Conservation (phyloP, 2,888 invertebrate species). For the Agonopterix subpropinquella region DNA sequence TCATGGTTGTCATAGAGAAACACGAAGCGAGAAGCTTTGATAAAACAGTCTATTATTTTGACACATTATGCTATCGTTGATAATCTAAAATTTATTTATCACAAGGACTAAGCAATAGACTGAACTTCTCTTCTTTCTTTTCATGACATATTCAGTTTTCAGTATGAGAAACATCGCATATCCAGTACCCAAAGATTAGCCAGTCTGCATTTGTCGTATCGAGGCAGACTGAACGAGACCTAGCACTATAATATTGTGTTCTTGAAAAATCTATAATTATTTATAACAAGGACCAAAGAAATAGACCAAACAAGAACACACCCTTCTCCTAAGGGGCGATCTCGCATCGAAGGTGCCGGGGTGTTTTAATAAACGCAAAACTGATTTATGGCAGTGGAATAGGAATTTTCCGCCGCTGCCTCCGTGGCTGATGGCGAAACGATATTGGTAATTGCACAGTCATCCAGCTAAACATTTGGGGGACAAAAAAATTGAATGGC, state of each 20-base stretch:
- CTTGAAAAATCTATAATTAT: neutral
- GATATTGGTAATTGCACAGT: conserved; percentile 59
- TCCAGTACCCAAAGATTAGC: too few relatives aligned
- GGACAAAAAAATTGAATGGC: conserved; percentile 8
- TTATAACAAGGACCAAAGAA: neutral
- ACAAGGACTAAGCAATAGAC: too few relatives aligned
- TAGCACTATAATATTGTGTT: neutral
- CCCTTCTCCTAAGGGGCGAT: conserved; percentile 24
- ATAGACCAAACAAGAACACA: conserved; percentile 2
- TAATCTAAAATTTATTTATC: too few relatives aligned
- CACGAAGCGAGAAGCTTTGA: too few relatives aligned
- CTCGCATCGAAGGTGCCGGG: conserved; percentile 38
- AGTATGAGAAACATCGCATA: neutral
- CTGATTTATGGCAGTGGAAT: conserved; percentile 60
- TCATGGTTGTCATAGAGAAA: too few relatives aligned
- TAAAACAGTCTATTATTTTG: too few relatives aligned
- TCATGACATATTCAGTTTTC: too few relatives aligned
- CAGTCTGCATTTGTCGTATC: too few relatives aligned
- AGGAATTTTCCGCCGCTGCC: conserved; percentile 45
- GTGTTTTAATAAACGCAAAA: conserved; percentile 62
- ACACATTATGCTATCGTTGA: too few relatives aligned
- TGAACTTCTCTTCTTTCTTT: too few relatives aligned
- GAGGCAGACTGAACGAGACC: too few relatives aligned
- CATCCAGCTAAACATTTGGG: conserved; percentile 39
- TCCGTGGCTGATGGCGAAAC: conserved; percentile 29